Conservation (phyloP, 2,113 vertebrate species). For the Istiophorus platypterus region DNA sequence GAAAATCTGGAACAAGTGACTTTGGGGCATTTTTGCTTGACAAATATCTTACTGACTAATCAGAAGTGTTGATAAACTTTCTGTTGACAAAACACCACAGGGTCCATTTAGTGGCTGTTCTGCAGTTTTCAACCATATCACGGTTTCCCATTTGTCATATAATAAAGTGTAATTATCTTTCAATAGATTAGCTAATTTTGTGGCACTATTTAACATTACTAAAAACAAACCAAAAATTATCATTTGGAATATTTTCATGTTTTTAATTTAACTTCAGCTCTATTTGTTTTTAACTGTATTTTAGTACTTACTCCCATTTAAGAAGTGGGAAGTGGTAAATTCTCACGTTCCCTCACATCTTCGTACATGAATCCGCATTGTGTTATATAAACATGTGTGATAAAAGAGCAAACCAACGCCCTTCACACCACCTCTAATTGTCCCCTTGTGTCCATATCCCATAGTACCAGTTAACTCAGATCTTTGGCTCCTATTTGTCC, state of each 20-base stretch:
- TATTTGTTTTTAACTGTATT: background rate
- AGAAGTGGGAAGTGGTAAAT: background rate
- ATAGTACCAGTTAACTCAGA: constrained; percentile 61
- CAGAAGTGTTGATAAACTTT: too few species aligned
- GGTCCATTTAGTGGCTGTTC: background rate
- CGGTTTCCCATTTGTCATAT: background rate
- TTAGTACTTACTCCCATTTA: background rate
- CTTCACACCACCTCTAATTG: constrained; percentile 27
- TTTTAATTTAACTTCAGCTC: background rate
- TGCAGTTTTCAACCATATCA: background rate
- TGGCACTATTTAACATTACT: background rate
- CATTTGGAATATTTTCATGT: background rate
- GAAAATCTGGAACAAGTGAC: background rate
- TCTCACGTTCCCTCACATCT: background rate
- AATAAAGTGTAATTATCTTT: background rate
- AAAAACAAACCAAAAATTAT: background rate
- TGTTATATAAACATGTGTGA: constrained; percentile 36
- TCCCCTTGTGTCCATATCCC: constrained; percentile 44
- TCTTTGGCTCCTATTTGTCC: constrained; percentile 63
- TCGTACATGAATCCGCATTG: constrained; percentile 1
- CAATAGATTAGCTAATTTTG: background rate
- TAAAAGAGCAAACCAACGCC: constrained; percentile 7
- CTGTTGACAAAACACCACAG: background rate
- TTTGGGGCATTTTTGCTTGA: background rate
- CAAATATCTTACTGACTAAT: background rate